Evolutionary conservation across 2,113 vertebrate genomes (phyloP).

Genomic region (Pachyramphus minor): DNA sequence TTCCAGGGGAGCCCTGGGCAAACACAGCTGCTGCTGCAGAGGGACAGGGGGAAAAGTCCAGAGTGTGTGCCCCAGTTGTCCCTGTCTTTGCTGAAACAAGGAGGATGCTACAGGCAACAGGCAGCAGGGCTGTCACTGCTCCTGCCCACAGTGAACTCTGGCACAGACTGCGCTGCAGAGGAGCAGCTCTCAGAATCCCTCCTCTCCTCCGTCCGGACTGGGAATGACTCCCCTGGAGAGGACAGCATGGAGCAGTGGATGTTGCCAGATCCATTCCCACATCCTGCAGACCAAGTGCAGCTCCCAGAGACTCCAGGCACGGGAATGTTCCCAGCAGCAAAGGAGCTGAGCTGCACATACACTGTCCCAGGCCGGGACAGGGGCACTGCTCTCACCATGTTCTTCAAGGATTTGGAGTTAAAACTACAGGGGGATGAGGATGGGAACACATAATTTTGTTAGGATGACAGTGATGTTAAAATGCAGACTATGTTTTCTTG

Average conservation of each 20-base stretch:
- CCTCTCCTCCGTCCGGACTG: neutral
- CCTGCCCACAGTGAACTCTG: neutral
- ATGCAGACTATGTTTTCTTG: neutral
- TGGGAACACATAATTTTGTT: neutral
- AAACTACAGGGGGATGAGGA: slow-evolving; percentile 69
- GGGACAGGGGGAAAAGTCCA: rapidly evolving
- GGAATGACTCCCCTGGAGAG: neutral
- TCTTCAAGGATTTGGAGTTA: slow-evolving; percentile 71
- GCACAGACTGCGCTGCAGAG: neutral
- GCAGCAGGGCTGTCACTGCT: neutral
- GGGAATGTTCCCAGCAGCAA: neutral
- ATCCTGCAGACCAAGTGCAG: neutral
- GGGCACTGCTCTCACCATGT: neutral
- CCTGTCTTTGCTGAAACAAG: neutral
- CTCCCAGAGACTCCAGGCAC: neutral
- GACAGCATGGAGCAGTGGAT: rapidly evolving
- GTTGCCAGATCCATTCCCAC: neutral
- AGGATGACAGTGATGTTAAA: neutral
- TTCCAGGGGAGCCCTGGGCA: neutral
- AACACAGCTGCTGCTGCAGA: neutral
- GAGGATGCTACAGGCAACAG: slow-evolving; percentile 17
- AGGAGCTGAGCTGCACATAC: neutral
- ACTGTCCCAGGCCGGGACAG: neutral
- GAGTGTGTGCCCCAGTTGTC: neutral
- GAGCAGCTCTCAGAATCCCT: neutral